Evolutionary conservation across 2,888 invertebrate species (phyloP).

Genomic region (Lobophora halterata): DNA sequence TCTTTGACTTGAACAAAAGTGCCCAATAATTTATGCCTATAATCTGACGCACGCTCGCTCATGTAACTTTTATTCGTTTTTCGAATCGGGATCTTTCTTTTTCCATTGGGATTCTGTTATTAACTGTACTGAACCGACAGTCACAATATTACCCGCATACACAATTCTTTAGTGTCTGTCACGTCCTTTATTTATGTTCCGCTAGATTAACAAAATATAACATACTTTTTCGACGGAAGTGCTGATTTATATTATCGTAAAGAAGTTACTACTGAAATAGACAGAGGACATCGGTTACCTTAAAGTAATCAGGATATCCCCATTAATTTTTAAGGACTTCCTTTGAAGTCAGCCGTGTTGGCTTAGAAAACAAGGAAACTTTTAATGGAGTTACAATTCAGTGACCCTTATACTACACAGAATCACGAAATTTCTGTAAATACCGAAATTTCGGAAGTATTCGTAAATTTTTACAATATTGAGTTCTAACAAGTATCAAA

Average conservation of each 20-base stretch:
- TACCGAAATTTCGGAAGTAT: conserved; percentile 23
- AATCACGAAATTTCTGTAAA: conserved; percentile 34
- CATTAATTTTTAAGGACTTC: conserved; percentile 78
- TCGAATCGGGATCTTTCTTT: conserved; percentile 57
- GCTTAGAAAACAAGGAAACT: conserved; percentile 72
- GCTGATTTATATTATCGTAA: conserved; percentile 37
- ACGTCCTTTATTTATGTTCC: conserved; percentile 52
- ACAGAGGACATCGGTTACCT: conserved; percentile 45
- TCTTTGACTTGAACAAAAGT: conserved; percentile 77
- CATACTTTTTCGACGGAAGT: conserved; percentile 29
- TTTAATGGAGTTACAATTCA: conserved; percentile 76
- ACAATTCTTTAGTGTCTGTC: conserved; percentile 58
- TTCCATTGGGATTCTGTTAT: conserved; percentile 68
- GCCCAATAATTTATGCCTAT: conserved; percentile 78
- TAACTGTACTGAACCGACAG: conserved; percentile 62
- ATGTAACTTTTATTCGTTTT: conserved; percentile 64
- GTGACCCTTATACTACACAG: conserved; percentile 59
- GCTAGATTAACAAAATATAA: conserved; percentile 51
- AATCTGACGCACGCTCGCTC: conserved; percentile 71
- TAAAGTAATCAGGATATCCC: conserved; percentile 71
- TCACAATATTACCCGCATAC: conserved; percentile 70
- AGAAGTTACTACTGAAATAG: conserved; percentile 56
- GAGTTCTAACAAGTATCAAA: conserved; percentile 10
- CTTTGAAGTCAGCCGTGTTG: conserved; percentile 70
- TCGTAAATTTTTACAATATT: conserved; percentile 16